Base-by-base conservation (phyloP, 2,113 vertebrate species). In the Centropus unirufus region DNA sequence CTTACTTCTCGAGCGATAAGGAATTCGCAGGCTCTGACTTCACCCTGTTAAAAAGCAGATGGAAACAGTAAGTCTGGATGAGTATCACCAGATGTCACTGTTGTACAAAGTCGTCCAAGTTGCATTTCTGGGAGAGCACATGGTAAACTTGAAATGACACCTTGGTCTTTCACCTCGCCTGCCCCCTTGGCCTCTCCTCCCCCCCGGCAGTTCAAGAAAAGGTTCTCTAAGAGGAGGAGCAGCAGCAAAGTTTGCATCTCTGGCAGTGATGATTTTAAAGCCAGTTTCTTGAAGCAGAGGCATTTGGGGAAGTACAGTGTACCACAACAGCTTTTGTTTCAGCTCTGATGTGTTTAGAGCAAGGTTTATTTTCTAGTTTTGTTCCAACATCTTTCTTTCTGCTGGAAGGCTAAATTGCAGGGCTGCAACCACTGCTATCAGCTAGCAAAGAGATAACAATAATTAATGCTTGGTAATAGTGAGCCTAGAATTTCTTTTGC, bases 21-120 rank as follows among this genome's bases (percentile, higher is more conserved):
- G 51, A 66, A 73, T 66, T 29, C 27, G n/a, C 79, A 88, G 59
- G 2, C 22, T 90, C 30, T 8, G 89, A 55, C 64, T 70, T 76
- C 92, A 62, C 63, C 36, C 29, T 40, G 40, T 46, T 19, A 21
- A 62, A 77, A 80, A 77, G 63, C 83, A 74, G 59, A 73, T 46
- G 18, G 85, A 67, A 94, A 27, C 68, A 74, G 92, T 90, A 90
- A 95, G 93, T 92, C 90, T 88, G 94, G 95, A 91, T 93, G 85
- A 85, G 64, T 63, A 93, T 94, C 93, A 92, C 92, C 95, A 97
- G 95, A 91, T 96, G 96, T 95, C 95, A 96, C 95, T 97, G 93
- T 97, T 96, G 94, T 36, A 94, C 85, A 96, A 83, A 96, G 85
- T 14, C 95, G 94, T 44, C 75, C 59, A 52, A 74, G 55, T 18